Conservation (phyloP, 2,797 vertebrate species). For the Phoxinus dragarum region DNA sequence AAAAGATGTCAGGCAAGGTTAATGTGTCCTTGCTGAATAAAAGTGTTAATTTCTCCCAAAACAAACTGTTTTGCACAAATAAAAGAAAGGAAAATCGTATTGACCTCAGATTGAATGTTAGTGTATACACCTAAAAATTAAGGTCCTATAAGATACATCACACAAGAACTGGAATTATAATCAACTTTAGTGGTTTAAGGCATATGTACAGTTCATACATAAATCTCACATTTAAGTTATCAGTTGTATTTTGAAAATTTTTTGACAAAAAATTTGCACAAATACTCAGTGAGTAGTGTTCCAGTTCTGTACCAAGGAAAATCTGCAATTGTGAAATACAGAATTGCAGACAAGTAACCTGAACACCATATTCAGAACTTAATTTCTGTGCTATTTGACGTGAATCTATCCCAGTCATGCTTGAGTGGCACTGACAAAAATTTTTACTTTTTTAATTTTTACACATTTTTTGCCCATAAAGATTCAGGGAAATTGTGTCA, state of each 20-base stretch:
- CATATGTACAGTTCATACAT: conserved; percentile 53
- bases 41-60: not conserved
- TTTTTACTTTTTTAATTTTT: too few species aligned
- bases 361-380: conserved; percentile 24
- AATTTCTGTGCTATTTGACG: conserved; percentile 47
- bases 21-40: not conserved
- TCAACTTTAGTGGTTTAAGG: conserved; percentile 55
- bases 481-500: conserved; percentile 23
- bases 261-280: conserved; percentile 58
- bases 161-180: conserved; percentile 3
- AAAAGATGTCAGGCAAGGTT: not conserved
- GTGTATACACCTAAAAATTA: not conserved
- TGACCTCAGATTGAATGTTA: not conserved
- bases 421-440: conserved; percentile 54
- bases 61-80: not conserved
- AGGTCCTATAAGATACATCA: not conserved
- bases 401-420: conserved; percentile 26
- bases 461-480: too few species aligned
- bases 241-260: conserved; percentile 49
- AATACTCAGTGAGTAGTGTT: conserved; percentile 62
- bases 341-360: conserved; percentile 6
- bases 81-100: too few species aligned
- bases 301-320: conserved; percentile 43
- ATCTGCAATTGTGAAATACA: conserved; percentile 53
- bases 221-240: conserved; percentile 53